Percentiles rank a stretch among this genome's conserved stretches.
Conservation (phyloP, 2,113 vertebrate species). For the Gila orcuttii region DNA sequence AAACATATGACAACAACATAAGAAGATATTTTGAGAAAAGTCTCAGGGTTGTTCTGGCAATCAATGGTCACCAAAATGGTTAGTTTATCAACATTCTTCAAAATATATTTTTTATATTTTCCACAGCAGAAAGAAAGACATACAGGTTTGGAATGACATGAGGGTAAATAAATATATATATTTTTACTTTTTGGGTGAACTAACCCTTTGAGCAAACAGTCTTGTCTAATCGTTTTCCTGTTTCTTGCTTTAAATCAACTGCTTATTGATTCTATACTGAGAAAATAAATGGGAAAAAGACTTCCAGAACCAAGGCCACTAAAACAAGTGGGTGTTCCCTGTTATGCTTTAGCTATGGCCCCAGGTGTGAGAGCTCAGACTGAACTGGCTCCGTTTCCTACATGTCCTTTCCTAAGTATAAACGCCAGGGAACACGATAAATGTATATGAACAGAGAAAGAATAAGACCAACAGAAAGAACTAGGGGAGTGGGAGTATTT, state of each 20-base stretch:
- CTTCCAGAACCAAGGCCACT: not conserved
- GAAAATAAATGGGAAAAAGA: not conserved
- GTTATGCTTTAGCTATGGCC: slow-evolving; percentile 34
- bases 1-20: not conserved
- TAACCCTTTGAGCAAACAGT: not conserved
- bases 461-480: not conserved
- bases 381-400: slow-evolving; percentile 47
- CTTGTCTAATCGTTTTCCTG: not conserved
- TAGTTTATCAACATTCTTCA: not conserved
- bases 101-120: not conserved
- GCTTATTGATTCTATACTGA: not conserved
- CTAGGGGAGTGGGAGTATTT: not conserved
- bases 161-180: too few relatives aligned
- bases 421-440: not conserved
- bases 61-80: not conserved
- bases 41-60: not conserved
- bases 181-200: not conserved
- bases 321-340: not conserved
- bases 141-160: too few relatives aligned
- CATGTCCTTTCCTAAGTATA: slow-evolving; percentile 50
- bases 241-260: not conserved
- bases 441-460: not conserved
- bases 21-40: not conserved
- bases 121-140: not conserved
- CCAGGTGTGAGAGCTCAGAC: slow-evolving; percentile 57